Evolutionary conservation across 2,888 invertebrate genomes (phyloP), one percentile per base, ranked within the genome.

Genomic region (Caenorhabditis virilis): DNA sequence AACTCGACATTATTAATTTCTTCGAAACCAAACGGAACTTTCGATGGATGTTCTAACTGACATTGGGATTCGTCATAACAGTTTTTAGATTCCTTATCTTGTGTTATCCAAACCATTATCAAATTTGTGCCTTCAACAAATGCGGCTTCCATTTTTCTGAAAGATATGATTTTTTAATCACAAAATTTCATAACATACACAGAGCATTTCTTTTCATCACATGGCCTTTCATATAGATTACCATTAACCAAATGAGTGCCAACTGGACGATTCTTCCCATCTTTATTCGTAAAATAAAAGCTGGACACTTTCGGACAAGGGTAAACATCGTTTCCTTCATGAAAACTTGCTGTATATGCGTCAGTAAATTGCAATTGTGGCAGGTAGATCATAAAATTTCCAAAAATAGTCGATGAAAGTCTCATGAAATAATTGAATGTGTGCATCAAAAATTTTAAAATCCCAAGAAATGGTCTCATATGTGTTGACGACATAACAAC

Each of bases 61-160:
- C 81, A 81, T 22, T 78, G 74, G 1, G 64, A 51, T 22, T 76
- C 78, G 42, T 75, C 77, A 61, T 80, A 81, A 65, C 81, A 81
- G 30, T 71, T 62, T 20, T 72, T 68, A 42, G 69, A 69, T 9
- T 25, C 55, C 25, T 72, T 70, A 25, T 76, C 76, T 25, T 76
- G 74, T 13, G 45, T 65, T 16, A 82, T 73, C 58, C 79, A 79
- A 15, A 82, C 78, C 72, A 82, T 72, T 20, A 82, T 57, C 9
- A 82, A 67, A 60, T 82, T 82, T 2, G 82, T 82, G 36, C 70
- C 66, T 11, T 76, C 76, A 13, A 82, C 75, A 66, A 76, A 80
- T 0, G 78, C 53, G 2, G 82, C 82, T 49, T 79, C 78, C 53
- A 79, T 76, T 43, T 77, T 77, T 7, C 80, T 80, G 54, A 51